A percentile compares a stretch with the other conserved stretches of the same genome.
These are phyloP conservation scores for Catotricha subobsoleta DNA, from an alignment of 2,888 invertebrate genomes.

Conservation along the genomic window DNA sequence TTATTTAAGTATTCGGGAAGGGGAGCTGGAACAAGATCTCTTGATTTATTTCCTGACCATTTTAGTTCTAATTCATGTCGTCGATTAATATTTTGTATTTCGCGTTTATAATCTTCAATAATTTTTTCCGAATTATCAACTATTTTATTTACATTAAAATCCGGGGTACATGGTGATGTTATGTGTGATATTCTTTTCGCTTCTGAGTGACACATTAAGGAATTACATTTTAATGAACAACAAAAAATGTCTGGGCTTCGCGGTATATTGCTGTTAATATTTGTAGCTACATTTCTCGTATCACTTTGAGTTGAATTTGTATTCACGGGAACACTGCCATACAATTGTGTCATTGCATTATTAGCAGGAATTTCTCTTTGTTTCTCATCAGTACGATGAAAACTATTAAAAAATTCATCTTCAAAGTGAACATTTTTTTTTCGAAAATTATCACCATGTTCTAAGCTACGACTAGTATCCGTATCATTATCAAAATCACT, in stretches of 20 bases:
- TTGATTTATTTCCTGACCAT: neutral
- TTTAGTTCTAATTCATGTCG: constrained; percentile 6
- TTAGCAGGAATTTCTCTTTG: constrained; percentile 13
- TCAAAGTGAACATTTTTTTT: constrained; percentile 28
- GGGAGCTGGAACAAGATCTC: neutral
- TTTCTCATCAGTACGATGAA: constrained; percentile 6
- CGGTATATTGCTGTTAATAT: neutral
- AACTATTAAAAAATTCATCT: constrained; percentile 10
- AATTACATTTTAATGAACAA: constrained; percentile 21
- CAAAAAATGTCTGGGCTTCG: constrained; percentile 1
- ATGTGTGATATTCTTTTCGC: neutral
- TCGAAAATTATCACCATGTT: constrained; percentile 8
- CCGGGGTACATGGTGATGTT: neutral
- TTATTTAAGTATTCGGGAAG: neutral
- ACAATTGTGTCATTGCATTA: neutral
- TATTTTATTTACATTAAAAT: constrained; percentile 6
- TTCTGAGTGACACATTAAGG: neutral
- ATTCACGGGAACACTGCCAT: neutral
- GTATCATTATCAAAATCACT: constrained; percentile 26
- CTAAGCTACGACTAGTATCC: constrained; percentile 9
- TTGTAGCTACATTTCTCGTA: neutral
- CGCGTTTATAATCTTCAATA: constrained; percentile 11
- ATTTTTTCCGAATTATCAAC: constrained; percentile 4
- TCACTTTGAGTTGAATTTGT: neutral
- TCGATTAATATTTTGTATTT: constrained; percentile 10